Evolutionary conservation across 2,888 invertebrate species (phyloP).

Genomic region (Uloborus plumipes): DNA sequence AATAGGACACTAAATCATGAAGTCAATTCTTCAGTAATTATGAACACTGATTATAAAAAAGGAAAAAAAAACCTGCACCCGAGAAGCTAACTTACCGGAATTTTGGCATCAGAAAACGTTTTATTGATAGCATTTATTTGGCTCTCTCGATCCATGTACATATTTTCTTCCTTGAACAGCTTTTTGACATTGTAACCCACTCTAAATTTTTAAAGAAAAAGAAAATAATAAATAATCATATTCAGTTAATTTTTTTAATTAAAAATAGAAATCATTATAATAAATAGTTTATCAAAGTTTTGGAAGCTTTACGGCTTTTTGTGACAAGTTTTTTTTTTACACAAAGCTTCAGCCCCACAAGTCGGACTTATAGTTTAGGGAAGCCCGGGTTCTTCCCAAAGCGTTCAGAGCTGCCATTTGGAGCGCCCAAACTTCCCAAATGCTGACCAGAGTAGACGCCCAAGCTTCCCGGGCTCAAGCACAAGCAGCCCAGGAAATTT

Average conservation of each 20-base stretch:
- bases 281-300: neutral
- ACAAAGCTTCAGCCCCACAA: too few relatives aligned
- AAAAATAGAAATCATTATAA: neutral
- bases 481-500: too few relatives aligned
- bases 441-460: too few relatives aligned
- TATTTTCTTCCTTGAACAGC: constrained; percentile 86
- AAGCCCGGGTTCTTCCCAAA: too few relatives aligned
- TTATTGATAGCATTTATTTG: constrained; percentile 98
- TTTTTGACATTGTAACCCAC: constrained; percentile 98
- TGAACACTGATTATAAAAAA: too few relatives aligned
- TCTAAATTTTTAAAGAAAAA: constrained; percentile 67
- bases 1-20: neutral
- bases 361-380: too few relatives aligned
- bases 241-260: neutral
- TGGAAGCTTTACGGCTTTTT: too few relatives aligned
- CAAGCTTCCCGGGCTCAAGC: too few relatives aligned
- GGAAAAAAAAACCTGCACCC: neutral
- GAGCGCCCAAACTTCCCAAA: too few relatives aligned
- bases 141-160: constrained; percentile 96
- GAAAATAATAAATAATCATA: neutral
- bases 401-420: too few relatives aligned
- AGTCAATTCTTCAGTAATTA: too few relatives aligned
- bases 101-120: constrained; percentile 92
- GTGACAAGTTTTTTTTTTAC: too few relatives aligned
- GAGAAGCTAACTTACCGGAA: constrained; percentile 71